These are phyloP conservation scores for Trochalopteron elliotii DNA, from an alignment of 2,113 vertebrate genomes.

Conservation along the genomic window DNA sequence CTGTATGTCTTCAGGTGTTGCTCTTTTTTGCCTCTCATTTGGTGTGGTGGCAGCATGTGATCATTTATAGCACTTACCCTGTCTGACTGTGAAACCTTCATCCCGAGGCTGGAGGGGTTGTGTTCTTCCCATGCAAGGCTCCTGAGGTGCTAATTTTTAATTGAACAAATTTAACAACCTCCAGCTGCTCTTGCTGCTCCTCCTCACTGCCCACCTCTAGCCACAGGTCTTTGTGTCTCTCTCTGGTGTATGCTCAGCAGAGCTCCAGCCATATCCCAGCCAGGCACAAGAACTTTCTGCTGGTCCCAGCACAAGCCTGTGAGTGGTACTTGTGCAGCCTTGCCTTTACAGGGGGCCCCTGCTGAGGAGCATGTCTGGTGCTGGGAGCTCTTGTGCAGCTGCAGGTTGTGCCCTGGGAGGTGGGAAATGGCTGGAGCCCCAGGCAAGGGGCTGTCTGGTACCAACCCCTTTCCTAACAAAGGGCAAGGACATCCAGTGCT, in stretches of 20 bases:
- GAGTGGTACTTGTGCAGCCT: not conserved
- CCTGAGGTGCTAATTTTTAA: not conserved
- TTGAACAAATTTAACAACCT: not conserved
- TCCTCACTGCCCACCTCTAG: not conserved
- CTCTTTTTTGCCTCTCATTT: not conserved
- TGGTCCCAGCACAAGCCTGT: not conserved
- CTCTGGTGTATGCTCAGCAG: accelerated
- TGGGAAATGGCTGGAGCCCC: not conserved
- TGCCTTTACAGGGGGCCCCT: not conserved
- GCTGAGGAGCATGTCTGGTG: not conserved
- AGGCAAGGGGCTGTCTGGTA: not conserved
- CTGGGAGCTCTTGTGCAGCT: not conserved
- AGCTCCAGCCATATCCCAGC: not conserved
- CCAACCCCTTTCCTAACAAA: not conserved
- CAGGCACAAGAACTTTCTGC: not conserved
- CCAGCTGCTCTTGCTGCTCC: not conserved
- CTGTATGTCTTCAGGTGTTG: not conserved
- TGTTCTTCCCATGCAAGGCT: not conserved
- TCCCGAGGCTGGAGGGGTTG: not conserved
- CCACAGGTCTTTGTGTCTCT: not conserved
- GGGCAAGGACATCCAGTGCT: not conserved
- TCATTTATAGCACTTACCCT: not conserved
- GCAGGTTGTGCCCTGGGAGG: not conserved
- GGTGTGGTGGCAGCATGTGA: not conserved
- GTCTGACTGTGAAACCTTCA: not conserved